Base-by-base conservation (phyloP, 2,797 vertebrate species). In the Hylomyscus alleni region DNA sequence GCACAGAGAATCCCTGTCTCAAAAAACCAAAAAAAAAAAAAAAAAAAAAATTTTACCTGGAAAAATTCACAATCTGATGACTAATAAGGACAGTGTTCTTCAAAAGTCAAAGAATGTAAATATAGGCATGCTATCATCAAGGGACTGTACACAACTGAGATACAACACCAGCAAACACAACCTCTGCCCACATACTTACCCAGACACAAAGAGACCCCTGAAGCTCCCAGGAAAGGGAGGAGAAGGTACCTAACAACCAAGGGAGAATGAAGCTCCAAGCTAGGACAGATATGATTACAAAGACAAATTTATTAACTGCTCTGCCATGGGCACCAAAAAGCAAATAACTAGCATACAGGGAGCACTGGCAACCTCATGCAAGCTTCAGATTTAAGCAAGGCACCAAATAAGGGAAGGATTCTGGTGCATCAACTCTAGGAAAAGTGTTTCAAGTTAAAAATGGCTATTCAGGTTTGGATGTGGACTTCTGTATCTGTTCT, bases 361-460 rank as follows among this genome's bases (percentile, higher is more conserved):
- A 98, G 96, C 95, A 97, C 96, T 98, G 98, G 98, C 98, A 98
- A 98, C 97, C 97, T 98, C 92, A 89, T 90, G 73, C 92, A 76
- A 91, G 97, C 85, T 98, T 98, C 98, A 96, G 97, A 97, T 98
- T 98, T 97, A 98, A 98, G 97, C 96, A 97, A 98, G 98, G 95
- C 98, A 98, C 98, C 99, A 99, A 99, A 99, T 99, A 99, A 99
- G 99, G 99, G 98, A 99, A 99, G 97, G 98, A 98, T 98, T 99
- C 98, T 98, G 97, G 98, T 62, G 89, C 89, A 90, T 97, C 37
- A 94, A 98, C 98, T 98, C 96, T 96, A 97, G 97, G 98, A 98
- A 98, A 98, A 98, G 98, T n/a, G 50, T 98, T 98, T 99, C 98
- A 97, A 98, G 98, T 98, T 98, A 98, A 99, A 99, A 98, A 98